Conservation (phyloP, 1,140 invertebrate species). For the Drosophila nigromelanica region DNA sequence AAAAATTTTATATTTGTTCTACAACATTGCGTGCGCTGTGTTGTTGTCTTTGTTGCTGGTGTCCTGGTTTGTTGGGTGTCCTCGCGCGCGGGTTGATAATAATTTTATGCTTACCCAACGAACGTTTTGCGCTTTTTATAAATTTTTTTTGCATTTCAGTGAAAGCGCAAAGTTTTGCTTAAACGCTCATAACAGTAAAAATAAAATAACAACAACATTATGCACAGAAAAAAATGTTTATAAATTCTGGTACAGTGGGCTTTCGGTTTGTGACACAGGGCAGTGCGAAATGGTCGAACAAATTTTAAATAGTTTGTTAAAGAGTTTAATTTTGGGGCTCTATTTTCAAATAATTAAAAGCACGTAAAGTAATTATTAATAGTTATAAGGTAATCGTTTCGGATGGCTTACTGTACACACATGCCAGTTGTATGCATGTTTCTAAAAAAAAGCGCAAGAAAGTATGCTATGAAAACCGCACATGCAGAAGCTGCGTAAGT, state of each 20-base stretch:
- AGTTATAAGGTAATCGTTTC: not conserved
- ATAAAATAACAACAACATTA: slow-evolving; percentile 52
- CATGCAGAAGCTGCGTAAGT: slow-evolving; percentile 57
- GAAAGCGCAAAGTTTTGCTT: slow-evolving; percentile 71
- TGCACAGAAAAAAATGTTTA: slow-evolving; percentile 36
- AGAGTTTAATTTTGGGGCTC: too few relatives aligned
- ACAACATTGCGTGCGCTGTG: slow-evolving; percentile 64
- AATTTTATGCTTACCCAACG: slow-evolving; percentile 77
- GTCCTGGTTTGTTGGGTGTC: slow-evolving; percentile 25
- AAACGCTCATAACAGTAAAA: slow-evolving; percentile 77
- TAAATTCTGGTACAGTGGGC: slow-evolving; percentile 50
- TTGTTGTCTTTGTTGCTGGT: slow-evolving; percentile 37
- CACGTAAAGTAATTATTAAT: too few relatives aligned
- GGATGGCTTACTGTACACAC: not conserved
- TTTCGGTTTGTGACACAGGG: not conserved
- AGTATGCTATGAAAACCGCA: slow-evolving; percentile 65
- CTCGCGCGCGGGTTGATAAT: slow-evolving; percentile 70
- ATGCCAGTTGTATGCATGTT: slow-evolving; percentile 11
- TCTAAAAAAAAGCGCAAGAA: slow-evolving; percentile 29
- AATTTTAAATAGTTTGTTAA: too few relatives aligned
- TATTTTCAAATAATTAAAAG: too few relatives aligned
- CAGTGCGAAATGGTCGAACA: too few relatives aligned
- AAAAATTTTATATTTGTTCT: slow-evolving; percentile 70
- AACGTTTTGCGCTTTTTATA: slow-evolving; percentile 42
- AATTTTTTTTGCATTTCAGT: slow-evolving; percentile 9